Base-by-base conservation (phyloP, 1,140 invertebrate genomes). In the Pseudomyrmex flavicornis region DNA sequence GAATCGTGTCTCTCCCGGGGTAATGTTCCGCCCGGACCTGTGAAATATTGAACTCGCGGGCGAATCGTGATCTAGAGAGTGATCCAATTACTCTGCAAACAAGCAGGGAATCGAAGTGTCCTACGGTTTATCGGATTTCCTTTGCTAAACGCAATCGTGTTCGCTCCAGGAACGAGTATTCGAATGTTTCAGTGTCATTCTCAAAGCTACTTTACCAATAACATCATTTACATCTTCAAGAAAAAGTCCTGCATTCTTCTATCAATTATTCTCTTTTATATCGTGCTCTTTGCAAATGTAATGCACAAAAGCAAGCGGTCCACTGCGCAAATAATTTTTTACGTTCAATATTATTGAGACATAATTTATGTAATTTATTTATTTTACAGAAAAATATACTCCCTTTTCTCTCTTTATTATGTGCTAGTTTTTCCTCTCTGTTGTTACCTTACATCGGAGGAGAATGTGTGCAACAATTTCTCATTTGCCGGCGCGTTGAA, bases 1-100 rank as follows among this genome's bases (percentile, higher is more conserved):
- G 70, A 90, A 85, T 90, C 88, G 83, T 91, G 90, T 91, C 88
- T 70, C 72, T 84, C 65, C 65, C 66, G 2, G 48, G 83, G 72
- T 87, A 88, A 90, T 84, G 88, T 90, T 84, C 86, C 84, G 46
- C 62, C 69, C 58, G 65, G 17, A 66, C 35, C 58, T 62, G 44
- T 75, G 62, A 75, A 85, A 85, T 89, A 90, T 89, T 72, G 69
- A 46, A 15, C 68, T 72, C 63, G 77, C 74, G 74, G 84, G 68
- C 65, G 68, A 65, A 72, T 84, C 73, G 56, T 72, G 74, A 85
- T 83, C 69, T 86, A 83, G 62, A 77, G 61, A 84, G 82, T 88
- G 83, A 87, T 87, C 79, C 87, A 83, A 88, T 90, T 90, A 85
- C 83, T 85, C 77, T 59, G 61, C 63, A 52, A 85, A 85, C 75